phyloP scores from a whole-genome alignment of 2,888 invertebrate genomes.

The Neoascia interrupta region DNA sequence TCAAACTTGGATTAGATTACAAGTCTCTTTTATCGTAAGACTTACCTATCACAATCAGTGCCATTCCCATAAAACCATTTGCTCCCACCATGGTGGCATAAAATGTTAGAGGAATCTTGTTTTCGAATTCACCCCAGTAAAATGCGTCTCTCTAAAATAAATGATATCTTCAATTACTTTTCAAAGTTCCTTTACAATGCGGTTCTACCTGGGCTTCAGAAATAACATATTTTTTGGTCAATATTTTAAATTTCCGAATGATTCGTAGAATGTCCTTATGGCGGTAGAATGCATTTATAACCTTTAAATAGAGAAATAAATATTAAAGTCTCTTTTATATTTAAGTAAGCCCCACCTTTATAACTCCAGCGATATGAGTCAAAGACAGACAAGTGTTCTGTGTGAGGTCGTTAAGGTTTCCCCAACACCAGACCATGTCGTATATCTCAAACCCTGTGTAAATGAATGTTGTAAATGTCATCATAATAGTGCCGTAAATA shows the following conservation, averaged over 20 bases:
- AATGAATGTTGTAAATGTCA: neutral
- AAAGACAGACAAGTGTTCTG: neutral
- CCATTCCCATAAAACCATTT: neutral
- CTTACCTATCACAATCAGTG: neutral
- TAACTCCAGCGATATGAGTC: neutral
- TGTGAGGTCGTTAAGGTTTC: neutral
- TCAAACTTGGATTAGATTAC: too few species aligned
- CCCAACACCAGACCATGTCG: neutral
- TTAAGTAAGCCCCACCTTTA: too few species aligned
- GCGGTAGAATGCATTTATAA: too few species aligned
- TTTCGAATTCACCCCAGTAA: constrained; percentile 66
- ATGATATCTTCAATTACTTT: constrained; percentile 42
- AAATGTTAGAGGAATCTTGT: constrained; percentile 69
- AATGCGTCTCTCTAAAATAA: constrained; percentile 51
- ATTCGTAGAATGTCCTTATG: too few species aligned
- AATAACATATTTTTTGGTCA: neutral
- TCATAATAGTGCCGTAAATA: neutral
- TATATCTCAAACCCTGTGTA: neutral
- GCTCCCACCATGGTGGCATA: neutral
- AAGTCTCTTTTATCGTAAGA: too few species aligned
- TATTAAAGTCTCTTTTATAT: too few species aligned
- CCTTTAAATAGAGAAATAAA: too few species aligned
- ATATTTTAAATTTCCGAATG: too few species aligned
- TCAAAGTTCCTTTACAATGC: too few species aligned
- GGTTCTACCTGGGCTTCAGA: neutral